A percentile compares a stretch with the other conserved stretches of the same genome.
phyloP scores from a whole-genome alignment of 2,888 invertebrate genomes.

The Scaptodrosophila latifasciaeformis region DNA sequence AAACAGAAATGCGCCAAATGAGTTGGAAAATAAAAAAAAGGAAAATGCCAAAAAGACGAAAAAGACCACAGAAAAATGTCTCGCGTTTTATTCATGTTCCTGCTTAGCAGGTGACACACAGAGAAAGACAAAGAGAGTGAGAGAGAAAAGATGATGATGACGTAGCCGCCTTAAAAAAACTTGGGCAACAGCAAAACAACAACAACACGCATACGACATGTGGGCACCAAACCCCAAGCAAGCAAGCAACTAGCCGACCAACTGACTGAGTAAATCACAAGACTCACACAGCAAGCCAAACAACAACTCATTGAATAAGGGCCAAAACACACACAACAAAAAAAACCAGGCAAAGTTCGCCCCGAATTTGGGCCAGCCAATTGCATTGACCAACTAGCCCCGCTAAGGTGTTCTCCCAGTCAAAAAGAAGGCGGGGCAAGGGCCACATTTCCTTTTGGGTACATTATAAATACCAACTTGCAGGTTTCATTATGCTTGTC shows the following conservation, averaged over 20 bases:
- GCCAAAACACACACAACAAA: conserved; percentile 7
- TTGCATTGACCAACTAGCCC: conserved; percentile 32
- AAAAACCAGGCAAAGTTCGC: conserved; percentile 36
- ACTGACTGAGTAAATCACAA: too few relatives aligned
- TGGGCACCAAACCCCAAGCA: too few relatives aligned
- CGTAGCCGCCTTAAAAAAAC: conserved; percentile 54
- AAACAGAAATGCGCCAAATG: conserved; percentile 24
- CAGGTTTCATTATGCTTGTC: too few relatives aligned
- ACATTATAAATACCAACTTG: too few relatives aligned
- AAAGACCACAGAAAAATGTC: too few relatives aligned
- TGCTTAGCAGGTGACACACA: conserved; percentile 40
- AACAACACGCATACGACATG: conserved; percentile 58
- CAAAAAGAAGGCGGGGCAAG: background rate
- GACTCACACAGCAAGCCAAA: conserved; percentile 22
- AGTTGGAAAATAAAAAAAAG: conserved; percentile 39
- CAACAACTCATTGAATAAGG: conserved; percentile 14
- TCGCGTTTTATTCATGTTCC: background rate
- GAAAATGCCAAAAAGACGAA: conserved; percentile 1
- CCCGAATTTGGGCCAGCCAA: conserved; percentile 39
- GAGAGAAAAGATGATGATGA: conserved; percentile 44
- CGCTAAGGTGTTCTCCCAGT: too few relatives aligned
- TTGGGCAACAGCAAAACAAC: background rate
- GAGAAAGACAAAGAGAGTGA: too few relatives aligned
- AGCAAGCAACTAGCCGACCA: too few relatives aligned
- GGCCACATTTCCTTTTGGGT: background rate